These are phyloP conservation scores for Corythaeola cristata DNA, from an alignment of 2,113 vertebrate genomes.

Conservation along the genomic window DNA sequence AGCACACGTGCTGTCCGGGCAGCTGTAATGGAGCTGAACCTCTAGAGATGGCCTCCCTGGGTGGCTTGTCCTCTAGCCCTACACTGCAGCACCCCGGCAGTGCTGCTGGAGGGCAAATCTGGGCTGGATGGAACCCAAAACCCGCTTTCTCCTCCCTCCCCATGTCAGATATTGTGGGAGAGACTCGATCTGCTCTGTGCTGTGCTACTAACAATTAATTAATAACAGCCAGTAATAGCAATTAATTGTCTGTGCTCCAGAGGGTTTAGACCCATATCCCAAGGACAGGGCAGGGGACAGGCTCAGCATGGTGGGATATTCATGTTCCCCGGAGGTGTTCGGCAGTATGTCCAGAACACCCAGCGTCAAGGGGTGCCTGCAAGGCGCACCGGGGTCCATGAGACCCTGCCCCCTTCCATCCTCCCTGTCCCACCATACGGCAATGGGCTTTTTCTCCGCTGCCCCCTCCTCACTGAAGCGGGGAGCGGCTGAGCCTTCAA, in stretches of 20 bases:
- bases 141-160: background rate
- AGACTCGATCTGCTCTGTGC: background rate
- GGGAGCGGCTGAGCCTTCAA: background rate
- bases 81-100: fast-evolving
- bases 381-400: fast-evolving
- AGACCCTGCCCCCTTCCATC: background rate
- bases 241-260: background rate
- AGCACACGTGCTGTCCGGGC: background rate
- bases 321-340: fast-evolving
- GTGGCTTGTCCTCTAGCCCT: background rate
- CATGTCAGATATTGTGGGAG: background rate
- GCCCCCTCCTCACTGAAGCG: background rate
- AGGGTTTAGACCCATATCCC: background rate
- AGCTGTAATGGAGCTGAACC: background rate
- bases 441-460: background rate
- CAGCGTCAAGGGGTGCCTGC: fast-evolving
- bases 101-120: background rate
- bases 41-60: background rate
- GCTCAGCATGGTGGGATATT: background rate
- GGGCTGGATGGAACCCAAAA: background rate
- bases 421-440: background rate
- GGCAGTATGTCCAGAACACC: fast-evolving
- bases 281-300: background rate
- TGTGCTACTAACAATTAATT: background rate
- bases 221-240: background rate